Percentiles rank a stretch among this genome's conserved stretches.
phyloP scores from a whole-genome alignment of 2,888 invertebrate species.

The Meandrusa payeni region DNA sequence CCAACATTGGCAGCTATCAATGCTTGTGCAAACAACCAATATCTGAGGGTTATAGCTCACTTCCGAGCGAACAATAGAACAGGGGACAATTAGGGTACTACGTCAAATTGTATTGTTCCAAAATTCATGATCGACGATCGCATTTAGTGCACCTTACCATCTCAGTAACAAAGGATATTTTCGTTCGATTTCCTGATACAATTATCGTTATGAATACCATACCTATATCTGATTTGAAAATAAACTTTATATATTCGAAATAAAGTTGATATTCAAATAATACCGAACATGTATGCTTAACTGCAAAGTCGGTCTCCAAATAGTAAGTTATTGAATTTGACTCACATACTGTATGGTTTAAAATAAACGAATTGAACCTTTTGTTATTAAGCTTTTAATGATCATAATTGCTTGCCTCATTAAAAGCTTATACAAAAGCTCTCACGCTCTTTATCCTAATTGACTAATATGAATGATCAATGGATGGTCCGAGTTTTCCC shows the following conservation, averaged over 20 bases:
- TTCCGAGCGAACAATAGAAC: conserved; percentile 19
- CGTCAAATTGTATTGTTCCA: conserved; percentile 25
- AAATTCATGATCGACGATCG: conserved; percentile 3
- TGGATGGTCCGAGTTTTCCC: no score
- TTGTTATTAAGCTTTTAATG: conserved; percentile 2
- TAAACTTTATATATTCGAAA: not conserved
- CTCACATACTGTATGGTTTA: conserved; percentile 1
- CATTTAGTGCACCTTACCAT: conserved; percentile 8
- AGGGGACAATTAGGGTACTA: conserved; percentile 24
- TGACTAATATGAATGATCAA: no score
- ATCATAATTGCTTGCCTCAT: not conserved
- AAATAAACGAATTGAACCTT: conserved; percentile 4
- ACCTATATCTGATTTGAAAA: not conserved
- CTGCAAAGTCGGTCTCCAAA: conserved; percentile 8
- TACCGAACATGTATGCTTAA: not conserved
- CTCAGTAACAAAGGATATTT: conserved; percentile 2
- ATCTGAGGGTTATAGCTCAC: conserved; percentile 21
- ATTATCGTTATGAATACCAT: conserved; percentile 10
- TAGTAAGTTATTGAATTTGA: conserved; percentile 13
- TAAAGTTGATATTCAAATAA: not conserved
- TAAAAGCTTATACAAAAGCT: no score
- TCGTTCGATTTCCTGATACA: not conserved
- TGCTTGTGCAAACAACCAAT: conserved; percentile 23
- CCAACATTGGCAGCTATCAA: conserved; percentile 11
- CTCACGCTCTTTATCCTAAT: no score